Base-by-base conservation (phyloP, 2,888 invertebrate genomes). In the Dinocampus coccinellae region DNA sequence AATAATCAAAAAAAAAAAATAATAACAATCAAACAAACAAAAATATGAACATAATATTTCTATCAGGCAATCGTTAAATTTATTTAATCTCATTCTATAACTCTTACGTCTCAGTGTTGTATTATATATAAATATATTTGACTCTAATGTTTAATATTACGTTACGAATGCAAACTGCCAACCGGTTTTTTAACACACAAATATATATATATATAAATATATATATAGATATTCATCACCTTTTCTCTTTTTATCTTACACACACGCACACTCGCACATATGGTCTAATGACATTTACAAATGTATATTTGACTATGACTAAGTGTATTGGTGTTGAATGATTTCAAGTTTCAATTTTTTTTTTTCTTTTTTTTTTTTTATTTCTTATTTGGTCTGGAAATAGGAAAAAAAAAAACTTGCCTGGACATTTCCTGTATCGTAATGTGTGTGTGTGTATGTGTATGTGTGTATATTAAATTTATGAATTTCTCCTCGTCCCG, bases 161-260 rank as follows among this genome's bases (percentile, higher is more conserved):
- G 82, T 86, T 85, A 85, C 80, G 78, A 78, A 83, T 84, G 85
- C 84, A 85, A 75, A 85, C 80, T 81, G 78, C 77, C 79, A 85
- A 86, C 85, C 86, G 86, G 85, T 86, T 86, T n/a, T 52, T 62
- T 34, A 22, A 52, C 22, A 9, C n/a, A 26, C 52, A 42, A 64
- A 29, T n/a, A n/a, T n/a, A 47, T 20, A 22, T 20, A 53, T 33
- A 16, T 34, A 55, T 34, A 33, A 53, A 22, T n/a, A 22, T 55
- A 47, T 33, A n/a, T 47, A 24, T 47, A 58, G 16, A 34, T 42
- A 42, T n/a, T 2, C 3, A 47, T 47, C 9, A n/a, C 7, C 9
- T n/a, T 60, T 61, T n/a, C n/a, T n/a, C n/a, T n/a, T n/a, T n/a
- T n/a, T n/a, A n/a, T n/a, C n/a, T n/a, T n/a, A n/a, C n/a, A n/a